Evolutionary conservation across 2,113 vertebrate species (phyloP).

Genomic region (Chionis minor): DNA sequence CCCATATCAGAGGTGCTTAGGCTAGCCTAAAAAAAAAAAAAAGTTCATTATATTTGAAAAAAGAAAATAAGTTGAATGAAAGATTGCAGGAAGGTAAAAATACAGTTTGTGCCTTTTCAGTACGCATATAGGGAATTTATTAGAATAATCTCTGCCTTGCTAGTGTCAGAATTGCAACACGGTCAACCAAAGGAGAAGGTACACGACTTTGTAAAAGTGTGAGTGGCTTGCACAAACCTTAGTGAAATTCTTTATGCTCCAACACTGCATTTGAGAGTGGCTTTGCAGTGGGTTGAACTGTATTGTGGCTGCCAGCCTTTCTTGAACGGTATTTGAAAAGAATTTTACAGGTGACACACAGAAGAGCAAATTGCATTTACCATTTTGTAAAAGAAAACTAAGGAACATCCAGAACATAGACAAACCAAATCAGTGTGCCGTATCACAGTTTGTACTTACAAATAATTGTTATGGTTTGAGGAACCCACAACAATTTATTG

Average conservation of each 20-base stretch:
- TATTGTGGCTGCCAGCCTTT: neutral
- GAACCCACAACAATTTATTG: neutral
- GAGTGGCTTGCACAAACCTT: neutral
- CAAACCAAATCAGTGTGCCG: neutral
- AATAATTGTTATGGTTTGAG: neutral
- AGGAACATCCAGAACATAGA: neutral
- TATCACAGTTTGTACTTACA: neutral
- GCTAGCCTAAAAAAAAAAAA: neutral
- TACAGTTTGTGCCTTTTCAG: neutral
- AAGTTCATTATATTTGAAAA: neutral
- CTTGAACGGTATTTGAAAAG: neutral
- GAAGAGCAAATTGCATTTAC: neutral
- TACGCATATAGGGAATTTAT: neutral
- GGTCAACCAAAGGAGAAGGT: neutral
- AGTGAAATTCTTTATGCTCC: neutral
- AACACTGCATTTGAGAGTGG: neutral
- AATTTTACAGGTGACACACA: neutral
- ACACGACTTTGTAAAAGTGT: neutral
- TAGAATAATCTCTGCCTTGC: neutral
- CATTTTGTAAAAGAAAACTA: neutral
- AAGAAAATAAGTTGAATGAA: neutral
- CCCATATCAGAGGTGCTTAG: neutral
- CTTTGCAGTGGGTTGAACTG: neutral
- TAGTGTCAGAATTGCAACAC: neutral
- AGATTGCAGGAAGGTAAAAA: neutral